Conservation (phyloP, 1,140 invertebrate genomes). For the Drosophila chauvacae region DNA sequence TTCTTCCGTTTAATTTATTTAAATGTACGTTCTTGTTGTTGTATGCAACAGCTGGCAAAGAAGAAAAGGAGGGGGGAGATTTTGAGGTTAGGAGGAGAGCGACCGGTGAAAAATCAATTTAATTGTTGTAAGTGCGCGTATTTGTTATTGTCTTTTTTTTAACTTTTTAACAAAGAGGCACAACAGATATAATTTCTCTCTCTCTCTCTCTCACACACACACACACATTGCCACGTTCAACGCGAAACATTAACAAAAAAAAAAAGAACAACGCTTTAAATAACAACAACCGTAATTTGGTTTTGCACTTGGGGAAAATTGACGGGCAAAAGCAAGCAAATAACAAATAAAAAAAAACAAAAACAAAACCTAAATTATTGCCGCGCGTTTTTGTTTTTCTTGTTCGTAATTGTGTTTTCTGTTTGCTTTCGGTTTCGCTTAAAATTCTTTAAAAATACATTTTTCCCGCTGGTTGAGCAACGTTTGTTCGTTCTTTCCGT, state of each 20-base stretch:
- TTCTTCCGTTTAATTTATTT: conserved; percentile 16
- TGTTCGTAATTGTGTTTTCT: background rate
- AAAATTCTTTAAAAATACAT: conserved; percentile 55
- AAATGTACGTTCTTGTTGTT: conserved; percentile 16
- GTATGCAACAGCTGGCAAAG: conserved; percentile 65
- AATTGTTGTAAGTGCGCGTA: conserved; percentile 13
- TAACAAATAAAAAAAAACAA: background rate
- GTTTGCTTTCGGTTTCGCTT: conserved; percentile 16
- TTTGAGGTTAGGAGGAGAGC: conserved; percentile 39
- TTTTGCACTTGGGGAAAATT: conserved; percentile 48
- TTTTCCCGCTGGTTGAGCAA: conserved; percentile 31
- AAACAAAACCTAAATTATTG: conserved; percentile 8
- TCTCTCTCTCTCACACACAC: conserved; percentile 21
- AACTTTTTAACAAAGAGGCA: background rate
- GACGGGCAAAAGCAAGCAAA: background rate
- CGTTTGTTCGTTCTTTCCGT: conserved; percentile 14
- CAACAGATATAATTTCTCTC: background rate
- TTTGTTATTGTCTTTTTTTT: conserved; percentile 34
- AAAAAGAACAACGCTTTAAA: conserved; percentile 12
- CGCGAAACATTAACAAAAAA: conserved; percentile 27
- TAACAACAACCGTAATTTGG: conserved; percentile 37
- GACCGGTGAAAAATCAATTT: conserved; percentile 76
- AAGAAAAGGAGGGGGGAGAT: background rate
- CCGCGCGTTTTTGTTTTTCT: conserved; percentile 4
- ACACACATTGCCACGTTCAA: conserved; percentile 43